Evolutionary conservation across 2,113 vertebrate genomes (phyloP).

Genomic region (Odocoileus virginianus): DNA sequence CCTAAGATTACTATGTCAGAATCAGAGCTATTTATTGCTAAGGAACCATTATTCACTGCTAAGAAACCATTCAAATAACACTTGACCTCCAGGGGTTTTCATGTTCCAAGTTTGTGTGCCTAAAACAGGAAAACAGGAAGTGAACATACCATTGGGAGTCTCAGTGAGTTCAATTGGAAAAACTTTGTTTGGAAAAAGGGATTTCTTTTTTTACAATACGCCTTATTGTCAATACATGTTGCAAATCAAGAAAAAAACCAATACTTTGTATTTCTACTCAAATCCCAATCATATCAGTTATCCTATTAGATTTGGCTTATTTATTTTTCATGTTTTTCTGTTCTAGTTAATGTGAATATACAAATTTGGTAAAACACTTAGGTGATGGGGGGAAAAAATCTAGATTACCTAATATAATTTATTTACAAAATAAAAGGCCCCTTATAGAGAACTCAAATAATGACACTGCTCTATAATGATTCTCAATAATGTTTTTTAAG

Average conservation of each 20-base stretch:
- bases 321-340: not conserved
- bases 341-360: not conserved
- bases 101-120: conserved; percentile 29
- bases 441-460: not conserved
- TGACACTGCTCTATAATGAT: not conserved
- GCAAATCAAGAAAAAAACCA: not conserved
- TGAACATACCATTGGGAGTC: not conserved
- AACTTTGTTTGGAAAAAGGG: conserved; percentile 39
- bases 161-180: conserved; percentile 11
- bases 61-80: conserved; percentile 45
- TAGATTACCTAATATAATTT: not conserved
- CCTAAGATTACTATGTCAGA: conserved; percentile 22
- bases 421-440: not conserved
- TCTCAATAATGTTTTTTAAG: not conserved
- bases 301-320: not conserved
- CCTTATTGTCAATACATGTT: not conserved
- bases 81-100: conserved; percentile 32
- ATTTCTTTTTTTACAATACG: conserved; percentile 33
- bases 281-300: not conserved
- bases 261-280: conserved; percentile 8
- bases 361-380: not conserved
- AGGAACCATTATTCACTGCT: conserved; percentile 10
- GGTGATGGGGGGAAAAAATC: not conserved
- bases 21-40: conserved; percentile 11
- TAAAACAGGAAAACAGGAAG: conserved; percentile 42